Base-by-base conservation (phyloP, 2,888 invertebrate genomes). In the Drosophila aldrichi region DNA sequence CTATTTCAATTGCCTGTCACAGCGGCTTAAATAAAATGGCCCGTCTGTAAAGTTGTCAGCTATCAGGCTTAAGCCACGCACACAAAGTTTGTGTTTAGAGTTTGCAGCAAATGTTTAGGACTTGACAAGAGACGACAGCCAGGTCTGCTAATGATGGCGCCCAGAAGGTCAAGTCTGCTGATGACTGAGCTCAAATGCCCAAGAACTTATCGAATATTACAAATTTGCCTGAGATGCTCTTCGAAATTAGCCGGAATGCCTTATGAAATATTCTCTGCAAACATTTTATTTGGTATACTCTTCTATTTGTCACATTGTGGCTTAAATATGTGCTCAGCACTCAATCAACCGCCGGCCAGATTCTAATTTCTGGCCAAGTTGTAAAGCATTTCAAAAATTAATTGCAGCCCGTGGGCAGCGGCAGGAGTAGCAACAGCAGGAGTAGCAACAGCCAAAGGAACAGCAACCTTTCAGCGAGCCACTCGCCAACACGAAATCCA, bases 351-450 rank as follows among this genome's bases (percentile, higher is more conserved):
- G 46, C 40, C 44, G 69, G 74, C 74, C 40, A 62, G 54, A 78
- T 65, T 58, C 64, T 64, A 64, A 69, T 65, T 74, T 74, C 69
- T 57, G 20, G 55, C 34, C 56, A 68, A 72, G 61, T 56, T 81
- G 77, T 69, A 65, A 83, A 67, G 83, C 71, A 86, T 86, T 86
- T 81, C 77, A 82, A 83, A 78, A 78, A 83, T 86, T 87, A 83
- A 87, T 84, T 78, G 87, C 58, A 59, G 58, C 79, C 83, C 63
- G 78, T 74, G 46, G 56, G 32, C 20, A 46, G 25, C 7, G 18
- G 16, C 38, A 49, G 32, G 9, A 32, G 40, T 57, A 25, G 18
- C 6, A 36, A 14, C 12, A 34, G 34, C 3, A 36, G 36, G 5
- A 46, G 43, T 55, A 20, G 22, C 14, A 14, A 12, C 32, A 49